Conservation (phyloP, 2,113 vertebrate species). For the Argyrosomus japonicus region DNA sequence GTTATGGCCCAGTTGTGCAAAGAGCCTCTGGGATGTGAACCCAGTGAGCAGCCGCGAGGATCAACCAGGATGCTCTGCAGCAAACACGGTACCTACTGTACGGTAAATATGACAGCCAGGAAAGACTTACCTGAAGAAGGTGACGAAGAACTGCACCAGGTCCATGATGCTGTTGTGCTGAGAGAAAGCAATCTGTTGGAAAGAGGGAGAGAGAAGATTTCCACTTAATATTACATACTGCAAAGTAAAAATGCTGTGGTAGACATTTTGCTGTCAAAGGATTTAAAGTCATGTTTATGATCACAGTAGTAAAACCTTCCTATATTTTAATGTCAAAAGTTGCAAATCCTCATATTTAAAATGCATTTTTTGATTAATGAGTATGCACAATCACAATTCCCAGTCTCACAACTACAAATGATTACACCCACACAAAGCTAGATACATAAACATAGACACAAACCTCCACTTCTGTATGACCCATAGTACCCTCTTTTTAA, state of each 20-base stretch:
- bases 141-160: constrained; percentile 95
- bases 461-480: not conserved
- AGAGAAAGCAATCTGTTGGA: constrained; percentile 91
- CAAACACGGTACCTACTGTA: not conserved
- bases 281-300: not conserved
- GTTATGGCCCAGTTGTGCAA: constrained; percentile 19
- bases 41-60: not conserved
- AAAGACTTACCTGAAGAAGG: constrained; percentile 91
- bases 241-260: not conserved
- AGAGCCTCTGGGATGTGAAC: constrained; percentile 17
- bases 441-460: not conserved
- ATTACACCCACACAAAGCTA: not conserved
- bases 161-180: constrained; percentile 97
- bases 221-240: not conserved
- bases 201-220: not conserved
- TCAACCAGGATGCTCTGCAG: rapidly evolving
- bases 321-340: not conserved
- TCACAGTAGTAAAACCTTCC: not conserved
- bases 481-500: not conserved
- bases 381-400: not conserved
- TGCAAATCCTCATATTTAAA: not conserved
- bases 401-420: not conserved
- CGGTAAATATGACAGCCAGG: not conserved
- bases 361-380: not conserved
- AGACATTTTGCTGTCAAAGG: too few species aligned